Evolutionary conservation across 2,797 vertebrate genomes (phyloP).

Genomic region (Carapus acus): DNA sequence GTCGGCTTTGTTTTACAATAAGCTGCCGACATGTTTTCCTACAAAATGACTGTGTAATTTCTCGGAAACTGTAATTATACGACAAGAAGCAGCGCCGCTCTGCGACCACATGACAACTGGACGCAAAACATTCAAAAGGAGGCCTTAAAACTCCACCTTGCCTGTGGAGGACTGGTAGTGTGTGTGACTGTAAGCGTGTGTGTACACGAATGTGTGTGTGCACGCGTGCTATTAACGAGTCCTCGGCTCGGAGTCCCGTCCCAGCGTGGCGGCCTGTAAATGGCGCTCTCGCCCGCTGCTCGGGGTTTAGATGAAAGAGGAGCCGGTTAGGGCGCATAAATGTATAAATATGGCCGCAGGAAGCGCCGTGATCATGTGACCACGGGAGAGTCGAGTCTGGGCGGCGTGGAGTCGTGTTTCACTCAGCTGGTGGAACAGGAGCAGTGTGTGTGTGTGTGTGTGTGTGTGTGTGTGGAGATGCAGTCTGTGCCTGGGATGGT

Average conservation of each 20-base stretch:
- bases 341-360: slow-evolving; percentile 73
- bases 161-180: slow-evolving; percentile 46
- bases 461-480: too few species aligned
- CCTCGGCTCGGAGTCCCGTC: slow-evolving; percentile 67
- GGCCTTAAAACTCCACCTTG: slow-evolving; percentile 26
- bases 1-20: slow-evolving; percentile 6
- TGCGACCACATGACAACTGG: slow-evolving; percentile 4
- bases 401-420: too few species aligned
- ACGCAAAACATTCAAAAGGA: slow-evolving; percentile 16
- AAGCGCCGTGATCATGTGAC: slow-evolving; percentile 66
- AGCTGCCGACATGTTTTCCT: slow-evolving; percentile 9
- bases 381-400: too few species aligned
- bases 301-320: slow-evolving; percentile 70
- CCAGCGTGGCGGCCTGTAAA: slow-evolving; percentile 72
- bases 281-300: slow-evolving; percentile 69
- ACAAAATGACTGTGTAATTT: slow-evolving; percentile 9
- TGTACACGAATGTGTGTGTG: slow-evolving; percentile 70
- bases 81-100: slow-evolving; percentile 16
- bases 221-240: slow-evolving; percentile 73
- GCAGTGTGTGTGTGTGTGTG: too few species aligned
- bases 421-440: too few species aligned
- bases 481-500: too few species aligned
- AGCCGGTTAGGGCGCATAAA: slow-evolving; percentile 73
- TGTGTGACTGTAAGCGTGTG: slow-evolving; percentile 52
- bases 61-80: neutral